These are phyloP conservation scores for Drosophila busckii DNA, from an alignment of 1,140 invertebrate genomes.

Conservation along the genomic window DNA sequence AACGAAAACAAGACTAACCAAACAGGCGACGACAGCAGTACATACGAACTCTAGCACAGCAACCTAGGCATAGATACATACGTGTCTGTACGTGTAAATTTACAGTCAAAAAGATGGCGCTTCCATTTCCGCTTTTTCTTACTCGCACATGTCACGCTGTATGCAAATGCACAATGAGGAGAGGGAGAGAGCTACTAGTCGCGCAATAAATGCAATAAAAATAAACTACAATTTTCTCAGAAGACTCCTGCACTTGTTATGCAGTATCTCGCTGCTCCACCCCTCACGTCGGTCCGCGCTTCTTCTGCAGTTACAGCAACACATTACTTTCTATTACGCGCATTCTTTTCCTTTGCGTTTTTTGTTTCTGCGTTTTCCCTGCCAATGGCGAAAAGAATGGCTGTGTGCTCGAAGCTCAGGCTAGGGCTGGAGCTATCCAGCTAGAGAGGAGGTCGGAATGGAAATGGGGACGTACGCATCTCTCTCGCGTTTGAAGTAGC, in stretches of 20 bases:
- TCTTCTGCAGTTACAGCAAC: background rate
- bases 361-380: slow-evolving; percentile 14
- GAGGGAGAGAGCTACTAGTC: slow-evolving; percentile 11
- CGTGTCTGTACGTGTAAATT: slow-evolving; percentile 71
- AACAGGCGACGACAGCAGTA: slow-evolving; percentile 9
- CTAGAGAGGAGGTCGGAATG: background rate
- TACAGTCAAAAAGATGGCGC: slow-evolving; percentile 47
- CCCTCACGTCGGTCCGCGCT: background rate
- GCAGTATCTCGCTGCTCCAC: background rate
- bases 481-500: slow-evolving; percentile 67
- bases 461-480: slow-evolving; percentile 43
- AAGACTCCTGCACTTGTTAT: slow-evolving; percentile 37
- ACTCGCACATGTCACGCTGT: slow-evolving; percentile 51
- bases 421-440: slow-evolving; percentile 1
- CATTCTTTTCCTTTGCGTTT: slow-evolving; percentile 52
- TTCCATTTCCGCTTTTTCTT: slow-evolving; percentile 38
- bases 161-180: slow-evolving; percentile 50
- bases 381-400: slow-evolving; percentile 1
- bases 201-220: slow-evolving; percentile 66
- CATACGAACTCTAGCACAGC: slow-evolving; percentile 6
- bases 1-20: slow-evolving; percentile 21
- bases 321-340: slow-evolving; percentile 58
- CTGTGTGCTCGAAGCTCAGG: background rate
- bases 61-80: no score
- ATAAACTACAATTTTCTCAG: slow-evolving; percentile 65